Evolutionary conservation across 2,797 vertebrate genomes (phyloP).

Genomic region (Cuculus canorus): DNA sequence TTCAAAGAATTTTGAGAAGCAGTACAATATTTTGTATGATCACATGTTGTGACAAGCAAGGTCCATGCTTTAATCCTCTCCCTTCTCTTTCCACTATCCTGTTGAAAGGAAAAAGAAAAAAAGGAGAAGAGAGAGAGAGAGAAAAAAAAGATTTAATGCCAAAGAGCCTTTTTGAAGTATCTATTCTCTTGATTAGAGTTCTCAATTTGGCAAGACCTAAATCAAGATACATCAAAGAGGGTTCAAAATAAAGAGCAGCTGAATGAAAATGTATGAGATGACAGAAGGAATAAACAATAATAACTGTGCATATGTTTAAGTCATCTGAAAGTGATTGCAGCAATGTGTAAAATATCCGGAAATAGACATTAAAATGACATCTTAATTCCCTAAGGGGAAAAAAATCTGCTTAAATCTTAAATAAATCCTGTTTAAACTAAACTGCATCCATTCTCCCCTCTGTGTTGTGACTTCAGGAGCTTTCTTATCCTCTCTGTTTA

Average conservation of each 20-base stretch:
- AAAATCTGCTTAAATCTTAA: slow-evolving; percentile 33
- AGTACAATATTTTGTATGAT: not conserved
- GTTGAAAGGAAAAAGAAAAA: not conserved
- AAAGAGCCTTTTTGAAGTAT: slow-evolving; percentile 67
- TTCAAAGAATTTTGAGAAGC: not conserved
- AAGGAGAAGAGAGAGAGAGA: not conserved
- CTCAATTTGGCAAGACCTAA: slow-evolving; percentile 72
- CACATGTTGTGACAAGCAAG: not conserved
- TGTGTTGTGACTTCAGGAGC: slow-evolving; percentile 1
- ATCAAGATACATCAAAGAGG: slow-evolving; percentile 72
- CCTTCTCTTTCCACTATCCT: not conserved
- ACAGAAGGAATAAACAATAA: slow-evolving; percentile 71
- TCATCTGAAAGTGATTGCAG: slow-evolving; percentile 71
- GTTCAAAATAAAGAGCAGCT: slow-evolving; percentile 72
- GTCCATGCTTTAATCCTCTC: slow-evolving; percentile 6
- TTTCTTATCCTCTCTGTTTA: not conserved
- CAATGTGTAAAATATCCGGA: slow-evolving; percentile 64
- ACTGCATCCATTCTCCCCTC: slow-evolving; percentile 15
- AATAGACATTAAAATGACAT: slow-evolving; percentile 59
- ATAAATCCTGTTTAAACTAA: slow-evolving; percentile 51
- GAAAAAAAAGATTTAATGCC: not conserved
- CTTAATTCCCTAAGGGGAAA: slow-evolving; percentile 12
- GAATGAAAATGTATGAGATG: slow-evolving; percentile 69
- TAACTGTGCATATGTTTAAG: slow-evolving; percentile 63
- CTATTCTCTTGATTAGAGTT: slow-evolving; percentile 66